Conservation (phyloP, 2,888 invertebrate genomes). For the Dendrolimus houi region DNA sequence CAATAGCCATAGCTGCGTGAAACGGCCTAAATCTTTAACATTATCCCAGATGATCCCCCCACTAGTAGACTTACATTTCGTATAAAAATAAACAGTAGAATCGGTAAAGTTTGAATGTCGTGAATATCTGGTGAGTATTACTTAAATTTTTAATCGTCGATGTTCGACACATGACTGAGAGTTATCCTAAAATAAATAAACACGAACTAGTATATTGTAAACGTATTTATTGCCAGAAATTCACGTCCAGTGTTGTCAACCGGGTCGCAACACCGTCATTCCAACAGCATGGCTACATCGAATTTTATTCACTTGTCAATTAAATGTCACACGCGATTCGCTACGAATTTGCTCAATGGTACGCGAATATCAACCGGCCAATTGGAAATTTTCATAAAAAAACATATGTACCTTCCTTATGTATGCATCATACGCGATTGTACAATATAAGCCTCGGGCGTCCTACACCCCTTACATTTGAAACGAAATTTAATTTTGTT, state of each 20-base stretch:
- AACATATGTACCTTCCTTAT: conserved; percentile 30
- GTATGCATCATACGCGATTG: conserved; percentile 20
- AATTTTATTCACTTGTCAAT: conserved; percentile 69
- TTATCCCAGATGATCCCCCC: no score
- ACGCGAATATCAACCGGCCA: conserved; percentile 57
- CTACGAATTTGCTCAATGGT: conserved; percentile 59
- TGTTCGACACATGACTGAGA: no score
- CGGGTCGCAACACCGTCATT: conserved; percentile 36
- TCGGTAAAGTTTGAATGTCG: no score
- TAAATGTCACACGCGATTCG: conserved; percentile 65
- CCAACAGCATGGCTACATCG: conserved; percentile 47
- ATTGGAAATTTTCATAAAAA: conserved; percentile 69
- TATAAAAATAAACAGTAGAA: no score
- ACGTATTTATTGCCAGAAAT: neutral
- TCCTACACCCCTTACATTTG: conserved; percentile 11
- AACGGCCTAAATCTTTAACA: no score
- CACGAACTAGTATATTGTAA: no score
- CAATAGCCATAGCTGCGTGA: no score
- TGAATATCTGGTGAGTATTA: no score
- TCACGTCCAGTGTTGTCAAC: neutral
- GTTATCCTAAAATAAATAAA: no score
- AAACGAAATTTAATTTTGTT: conserved; percentile 24
- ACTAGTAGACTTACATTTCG: no score
- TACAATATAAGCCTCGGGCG: conserved; percentile 14
- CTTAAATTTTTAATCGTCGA: no score